phyloP scores from a whole-genome alignment of 2,888 invertebrate species.

The Trissolcus brochymenae region DNA sequence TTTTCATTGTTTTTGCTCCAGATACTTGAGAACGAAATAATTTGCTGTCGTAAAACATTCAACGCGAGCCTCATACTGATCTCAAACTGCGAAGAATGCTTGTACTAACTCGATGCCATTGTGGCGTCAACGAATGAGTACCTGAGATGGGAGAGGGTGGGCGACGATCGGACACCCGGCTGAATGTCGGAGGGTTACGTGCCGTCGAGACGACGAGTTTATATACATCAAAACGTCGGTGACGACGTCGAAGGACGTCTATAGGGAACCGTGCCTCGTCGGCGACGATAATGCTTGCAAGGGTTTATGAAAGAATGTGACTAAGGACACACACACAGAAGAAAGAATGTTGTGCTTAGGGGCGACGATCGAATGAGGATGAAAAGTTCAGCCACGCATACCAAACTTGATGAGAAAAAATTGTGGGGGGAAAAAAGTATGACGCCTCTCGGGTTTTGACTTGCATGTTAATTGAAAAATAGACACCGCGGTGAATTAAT shows the following conservation, averaged over 20 bases:
- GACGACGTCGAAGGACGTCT: constrained; percentile 45
- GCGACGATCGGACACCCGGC: constrained; percentile 55
- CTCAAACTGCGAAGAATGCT: constrained; percentile 50
- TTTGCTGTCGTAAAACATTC: constrained; percentile 34
- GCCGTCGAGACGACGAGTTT: constrained; percentile 54
- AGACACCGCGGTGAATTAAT: constrained; percentile 36
- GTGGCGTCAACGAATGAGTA: constrained; percentile 57
- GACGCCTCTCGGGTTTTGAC: background rate
- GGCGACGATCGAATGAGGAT: constrained; percentile 54
- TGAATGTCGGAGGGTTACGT: constrained; percentile 50
- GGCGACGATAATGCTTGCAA: constrained; percentile 56
- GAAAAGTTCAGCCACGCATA: constrained; percentile 49
- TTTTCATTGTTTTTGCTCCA: background rate
- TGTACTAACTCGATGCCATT: constrained; percentile 57
- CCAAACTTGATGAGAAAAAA: constrained; percentile 41
- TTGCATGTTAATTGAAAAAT: constrained; percentile 29
- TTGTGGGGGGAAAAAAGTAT: constrained; percentile 17
- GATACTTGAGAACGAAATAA: constrained; percentile 7
- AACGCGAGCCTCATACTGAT: constrained; percentile 17
- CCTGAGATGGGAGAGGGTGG: constrained; percentile 46
- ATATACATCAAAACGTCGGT: constrained; percentile 51
- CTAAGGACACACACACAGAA: constrained; percentile 38
- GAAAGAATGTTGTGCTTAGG: constrained; percentile 45
- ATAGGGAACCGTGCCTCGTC: constrained; percentile 50
- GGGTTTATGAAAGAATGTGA: constrained; percentile 55